Base-by-base conservation (phyloP, 2,888 invertebrate species). In the Pristionchus maxplancki region DNA sequence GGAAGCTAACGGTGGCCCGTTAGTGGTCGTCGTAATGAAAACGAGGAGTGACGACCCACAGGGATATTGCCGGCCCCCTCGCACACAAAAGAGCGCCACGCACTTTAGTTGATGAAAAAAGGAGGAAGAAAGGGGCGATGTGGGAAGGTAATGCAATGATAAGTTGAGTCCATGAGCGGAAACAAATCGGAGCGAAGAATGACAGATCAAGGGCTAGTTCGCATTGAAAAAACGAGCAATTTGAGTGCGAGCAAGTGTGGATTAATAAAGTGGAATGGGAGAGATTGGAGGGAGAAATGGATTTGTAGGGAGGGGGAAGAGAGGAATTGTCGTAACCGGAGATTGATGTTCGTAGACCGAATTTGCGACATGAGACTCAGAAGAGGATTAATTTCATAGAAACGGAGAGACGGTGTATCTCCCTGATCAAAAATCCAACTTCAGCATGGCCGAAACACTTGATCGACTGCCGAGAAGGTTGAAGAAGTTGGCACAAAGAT, bases 241-340 rank as follows among this genome's bases (percentile, higher is more conserved):
- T 78, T 44, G 78, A 40, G 71, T 71, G 40, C 74, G 40, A 40
- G 74, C n/a, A 78, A 48, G 78, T 78, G 78, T 78, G 78, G 78
- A 78, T 78, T 78, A 78, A 78, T 78, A 78, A 44, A 78, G 78
- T 78, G 78, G 78, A 78, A 78, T 74, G 78, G 48, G 78, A 78
- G 78, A 78, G 28, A 74, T 74, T 74, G 71, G 28, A 78, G 11
- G 67, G 78, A 44, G n/a, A n/a, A 37, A 34, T 34, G 71, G 44
- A 78, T 78, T 74, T 48, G 78, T 44, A 78, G 78, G n/a, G 48
- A n/a, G 78, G 28, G n/a, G 44, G 48, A 78, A 40, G 71, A 20
- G n/a, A n/a, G 78, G 44, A 1, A 40, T 44, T 78, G 44, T 78
- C 58, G n/a, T 58, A 58, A 58, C 58, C 58, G 58, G 58, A 58